Conservation (phyloP, 1,140 invertebrate species). For the Lepidurus couesii region DNA sequence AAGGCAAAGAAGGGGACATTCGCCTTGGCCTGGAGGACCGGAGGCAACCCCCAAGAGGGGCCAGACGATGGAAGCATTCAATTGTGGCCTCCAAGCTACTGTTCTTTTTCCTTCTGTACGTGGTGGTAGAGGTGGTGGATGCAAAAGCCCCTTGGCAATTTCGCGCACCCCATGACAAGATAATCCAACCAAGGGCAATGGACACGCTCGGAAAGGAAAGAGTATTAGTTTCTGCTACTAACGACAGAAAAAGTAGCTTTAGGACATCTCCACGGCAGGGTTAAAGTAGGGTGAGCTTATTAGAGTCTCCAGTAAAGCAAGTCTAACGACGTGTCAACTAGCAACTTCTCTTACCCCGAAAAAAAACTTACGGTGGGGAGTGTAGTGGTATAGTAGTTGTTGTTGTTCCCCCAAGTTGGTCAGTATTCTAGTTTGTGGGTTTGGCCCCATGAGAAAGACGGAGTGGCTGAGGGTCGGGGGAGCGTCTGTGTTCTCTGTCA, state of each 20-base stretch:
- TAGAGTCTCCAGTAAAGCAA: not conserved
- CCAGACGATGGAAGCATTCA: conserved; percentile 14
- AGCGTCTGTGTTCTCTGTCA: not conserved
- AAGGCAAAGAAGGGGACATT: not conserved
- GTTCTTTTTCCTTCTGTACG: not conserved
- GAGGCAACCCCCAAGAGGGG: not conserved
- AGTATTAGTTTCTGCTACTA: conserved; percentile 18
- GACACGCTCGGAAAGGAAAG: not conserved
- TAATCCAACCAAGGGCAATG: conserved; percentile 1
- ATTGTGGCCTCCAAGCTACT: conserved; percentile 6
- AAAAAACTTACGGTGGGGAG: too few species aligned
- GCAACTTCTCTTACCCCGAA: too few species aligned
- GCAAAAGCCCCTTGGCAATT: conserved; percentile 1
- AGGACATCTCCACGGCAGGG: not conserved
- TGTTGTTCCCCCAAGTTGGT: not conserved
- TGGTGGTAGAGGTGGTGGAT: not conserved
- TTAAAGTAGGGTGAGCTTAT: not conserved
- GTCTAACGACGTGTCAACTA: conserved; percentile 19
- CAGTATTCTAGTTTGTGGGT: not conserved
- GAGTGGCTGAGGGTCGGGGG: not conserved
- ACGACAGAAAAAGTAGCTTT: not conserved
- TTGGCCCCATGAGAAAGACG: not conserved
- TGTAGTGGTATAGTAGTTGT: too few species aligned
- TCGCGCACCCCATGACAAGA: conserved; percentile 17
- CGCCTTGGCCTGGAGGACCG: not conserved